phyloP scores from a whole-genome alignment of 2,113 vertebrate species.

The Zosterops borbonicus region DNA sequence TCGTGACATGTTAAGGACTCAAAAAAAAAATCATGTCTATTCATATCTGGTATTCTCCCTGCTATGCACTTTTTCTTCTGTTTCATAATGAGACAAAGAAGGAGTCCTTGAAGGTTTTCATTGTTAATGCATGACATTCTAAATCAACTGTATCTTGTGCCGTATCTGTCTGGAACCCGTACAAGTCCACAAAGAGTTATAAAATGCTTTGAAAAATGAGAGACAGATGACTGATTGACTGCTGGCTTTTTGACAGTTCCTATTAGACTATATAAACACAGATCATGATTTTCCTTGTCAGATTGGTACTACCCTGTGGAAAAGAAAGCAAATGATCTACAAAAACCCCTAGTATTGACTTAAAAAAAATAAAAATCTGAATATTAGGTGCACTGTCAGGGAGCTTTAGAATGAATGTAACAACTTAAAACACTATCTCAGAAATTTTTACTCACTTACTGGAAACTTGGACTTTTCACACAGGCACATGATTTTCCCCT shows the following conservation, averaged over 20 bases:
- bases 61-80: background rate
- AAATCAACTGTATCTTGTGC: background rate
- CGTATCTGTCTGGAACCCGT: background rate
- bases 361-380: background rate
- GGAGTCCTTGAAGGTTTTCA: background rate
- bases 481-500: background rate
- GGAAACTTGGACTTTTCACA: background rate
- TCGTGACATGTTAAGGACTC: background rate
- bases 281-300: background rate
- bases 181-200: background rate
- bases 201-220: background rate
- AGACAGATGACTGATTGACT: background rate
- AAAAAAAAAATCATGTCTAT: background rate
- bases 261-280: constrained; percentile 20
- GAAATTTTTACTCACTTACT: background rate
- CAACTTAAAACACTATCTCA: background rate
- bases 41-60: background rate
- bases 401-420: background rate
- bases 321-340: background rate
- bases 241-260: constrained; percentile 6
- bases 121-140: background rate
- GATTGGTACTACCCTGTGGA: background rate
- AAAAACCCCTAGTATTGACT: background rate
- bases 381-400: background rate
- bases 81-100: constrained; percentile 1